Evolutionary conservation across 2,888 invertebrate genomes (phyloP).

Genomic region (Sylvicola cinctus): DNA sequence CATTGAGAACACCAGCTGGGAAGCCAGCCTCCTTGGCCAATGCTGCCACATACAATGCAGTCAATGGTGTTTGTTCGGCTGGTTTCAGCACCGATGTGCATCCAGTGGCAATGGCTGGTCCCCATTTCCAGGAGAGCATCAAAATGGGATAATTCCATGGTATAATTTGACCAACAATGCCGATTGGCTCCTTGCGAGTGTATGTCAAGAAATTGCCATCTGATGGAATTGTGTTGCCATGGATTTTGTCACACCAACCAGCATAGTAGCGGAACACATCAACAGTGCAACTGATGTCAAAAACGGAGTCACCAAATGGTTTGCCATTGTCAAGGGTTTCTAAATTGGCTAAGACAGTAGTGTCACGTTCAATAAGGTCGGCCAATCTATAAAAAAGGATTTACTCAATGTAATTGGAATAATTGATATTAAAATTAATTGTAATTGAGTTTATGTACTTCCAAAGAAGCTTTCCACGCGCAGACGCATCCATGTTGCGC

Average conservation of each 20-base stretch:
- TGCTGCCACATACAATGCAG: constrained; percentile 51
- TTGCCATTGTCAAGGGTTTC: constrained; percentile 71
- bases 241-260: constrained; percentile 73
- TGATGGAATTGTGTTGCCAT: constrained; percentile 67
- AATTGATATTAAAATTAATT: background rate
- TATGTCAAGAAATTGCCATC: constrained; percentile 39
- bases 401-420: no score
- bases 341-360: constrained; percentile 45
- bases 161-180: constrained; percentile 61
- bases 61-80: constrained; percentile 68
- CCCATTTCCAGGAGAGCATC: constrained; percentile 71
- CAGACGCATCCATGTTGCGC: constrained; percentile 65
- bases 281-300: constrained; percentile 30
- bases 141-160: constrained; percentile 66
- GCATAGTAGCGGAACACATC: constrained; percentile 46
- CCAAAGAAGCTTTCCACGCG: constrained; percentile 48
- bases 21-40: constrained; percentile 60
- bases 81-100: constrained; percentile 66
- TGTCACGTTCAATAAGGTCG: constrained; percentile 56
- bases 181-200: constrained; percentile 52
- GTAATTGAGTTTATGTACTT: constrained; percentile 22
- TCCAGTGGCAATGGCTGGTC: constrained; percentile 35
- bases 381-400: constrained; percentile 33
- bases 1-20: constrained; percentile 58
- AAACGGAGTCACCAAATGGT: constrained; percentile 33